Evolutionary conservation across 2,888 invertebrate species (phyloP), one percentile per base, ranked within the genome.

Genomic region (Petrolisthes cinctipes): DNA sequence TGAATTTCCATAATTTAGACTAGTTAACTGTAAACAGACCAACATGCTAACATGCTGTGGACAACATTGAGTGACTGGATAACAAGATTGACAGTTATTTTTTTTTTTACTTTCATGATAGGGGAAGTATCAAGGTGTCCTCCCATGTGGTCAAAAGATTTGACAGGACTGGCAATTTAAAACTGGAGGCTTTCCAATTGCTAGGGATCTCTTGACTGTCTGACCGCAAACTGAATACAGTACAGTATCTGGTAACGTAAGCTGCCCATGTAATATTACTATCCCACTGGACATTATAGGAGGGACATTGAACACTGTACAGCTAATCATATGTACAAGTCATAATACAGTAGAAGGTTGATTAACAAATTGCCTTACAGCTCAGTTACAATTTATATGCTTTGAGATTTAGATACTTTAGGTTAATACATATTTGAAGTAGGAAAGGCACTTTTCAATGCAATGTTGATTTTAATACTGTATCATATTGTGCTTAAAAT

Each of bases 401-500:
- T 68, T 75, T 81, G 75, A 80, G 76, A 75, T 68, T 75, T 71
- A 87, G 87, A 86, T 82, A 61, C 66, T 80, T 88, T 68, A 61
- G 80, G 81, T 84, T 84, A 80, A 75, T 82, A 73, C 79, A 61
- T 88, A 57, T 61, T 81, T 88, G 71, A 84, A 88, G 84, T 57
- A 81, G 83, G 80, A 71, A 86, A 88, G 87, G 87, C 87, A 88
- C 87, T 88, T 86, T 88, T 88, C 82, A 83, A 87, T 87, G 87
- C 87, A 83, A 83, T 84, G 83, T 57, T 79, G 73, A 84, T 83
- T 80, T 75, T 54, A 83, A 83, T 83, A 83, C 83, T 83, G 83
- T 68, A 57, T 83, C n/a, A 73, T 80, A 84, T 87, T 87, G 87
- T 87, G 87, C 87, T 87, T 86, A 71, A 71, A 71, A 71, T 71